Base-by-base conservation (phyloP, 2,888 invertebrate genomes). In the Cosmia pyralina region DNA sequence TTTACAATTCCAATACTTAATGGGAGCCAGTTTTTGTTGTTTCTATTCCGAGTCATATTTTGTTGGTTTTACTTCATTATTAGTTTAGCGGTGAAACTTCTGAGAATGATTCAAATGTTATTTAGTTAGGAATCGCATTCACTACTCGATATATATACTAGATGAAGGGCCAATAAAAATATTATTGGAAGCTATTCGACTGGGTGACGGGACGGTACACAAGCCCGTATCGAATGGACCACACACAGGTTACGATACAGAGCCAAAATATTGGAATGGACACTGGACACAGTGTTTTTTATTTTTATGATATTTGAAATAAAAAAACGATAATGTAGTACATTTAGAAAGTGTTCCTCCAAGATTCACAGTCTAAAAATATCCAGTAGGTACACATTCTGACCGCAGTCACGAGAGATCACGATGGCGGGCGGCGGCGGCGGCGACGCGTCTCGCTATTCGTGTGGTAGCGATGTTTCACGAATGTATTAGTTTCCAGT, bases 1-100 rank as follows among this genome's bases (percentile, higher is more conserved):
- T 92, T 92, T 88, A 88, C 85, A 84, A 81, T 79, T 85, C 81
- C 79, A 84, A 84, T 28, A 28, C 28, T 28, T 87, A 86, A 81
- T 79, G 81, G 75, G 52, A 53, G 52, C 53, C 53, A 79, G 84
- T 84, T 87, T 88, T 88, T 88, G 85, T 86, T 74, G 75, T 82
- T 83, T 73, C 57, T 83, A 62, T 84, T 79, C 60, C 69, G 68
- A 77, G 19, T 69, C 53, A 79, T 75, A 85, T 85, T 77, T 76
- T 79, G 59, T 85, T 82, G 57, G 73, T 75, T 76, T 69, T 69
- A 50, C 59, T 75, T 65, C 53, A 72, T 75, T 78, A 73, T 81
- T 82, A 72, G 57, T 78, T 44, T 44, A 58, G 77, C 74, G 82
- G 72, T 60, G 59, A 73, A 75, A 75, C 69, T 82, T 86, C 77